A percentile compares a stretch with the other conserved stretches of the same genome.
These are phyloP conservation scores for Thalassoma bifasciatum DNA, from an alignment of 2,113 vertebrate genomes.

Conservation along the genomic window DNA sequence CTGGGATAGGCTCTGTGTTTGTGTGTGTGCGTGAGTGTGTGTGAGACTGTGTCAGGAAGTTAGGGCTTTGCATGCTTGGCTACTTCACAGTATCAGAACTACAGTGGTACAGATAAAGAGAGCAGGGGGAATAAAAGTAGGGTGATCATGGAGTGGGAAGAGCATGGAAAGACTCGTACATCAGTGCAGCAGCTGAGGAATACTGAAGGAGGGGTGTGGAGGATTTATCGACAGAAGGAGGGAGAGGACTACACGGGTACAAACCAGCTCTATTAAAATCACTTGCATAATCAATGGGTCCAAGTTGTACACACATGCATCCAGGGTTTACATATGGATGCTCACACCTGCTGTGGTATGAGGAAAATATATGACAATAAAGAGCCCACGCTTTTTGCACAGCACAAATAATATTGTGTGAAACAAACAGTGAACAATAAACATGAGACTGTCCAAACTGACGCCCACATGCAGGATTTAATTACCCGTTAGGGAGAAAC, in stretches of 20 bases:
- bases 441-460: constrained; percentile 14
- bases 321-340: background rate
- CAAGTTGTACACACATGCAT: background rate
- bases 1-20: constrained; percentile 2
- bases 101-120: constrained; percentile 9
- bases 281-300: background rate
- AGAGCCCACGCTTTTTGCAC: constrained; percentile 19
- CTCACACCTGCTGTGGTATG: constrained; percentile 13
- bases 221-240: background rate
- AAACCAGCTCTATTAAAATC: constrained; percentile 14
- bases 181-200: background rate
- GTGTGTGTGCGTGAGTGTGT: constrained; percentile 1
- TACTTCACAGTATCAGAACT: constrained; percentile 2
- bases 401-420: background rate
- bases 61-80: constrained; percentile 29
- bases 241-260: background rate
- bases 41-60: constrained; percentile 5
- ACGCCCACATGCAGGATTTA: constrained; percentile 20
- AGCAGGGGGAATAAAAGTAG: constrained; percentile 8
- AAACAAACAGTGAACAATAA: constrained; percentile 41
- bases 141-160: constrained; percentile 7
- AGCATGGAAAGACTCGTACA: constrained; percentile 19
- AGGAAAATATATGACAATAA: constrained; percentile 27
- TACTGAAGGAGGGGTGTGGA: background rate
- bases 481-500: background rate